Base-by-base conservation (phyloP, 2,797 vertebrate genomes). In the Sebastes aleutianus region DNA sequence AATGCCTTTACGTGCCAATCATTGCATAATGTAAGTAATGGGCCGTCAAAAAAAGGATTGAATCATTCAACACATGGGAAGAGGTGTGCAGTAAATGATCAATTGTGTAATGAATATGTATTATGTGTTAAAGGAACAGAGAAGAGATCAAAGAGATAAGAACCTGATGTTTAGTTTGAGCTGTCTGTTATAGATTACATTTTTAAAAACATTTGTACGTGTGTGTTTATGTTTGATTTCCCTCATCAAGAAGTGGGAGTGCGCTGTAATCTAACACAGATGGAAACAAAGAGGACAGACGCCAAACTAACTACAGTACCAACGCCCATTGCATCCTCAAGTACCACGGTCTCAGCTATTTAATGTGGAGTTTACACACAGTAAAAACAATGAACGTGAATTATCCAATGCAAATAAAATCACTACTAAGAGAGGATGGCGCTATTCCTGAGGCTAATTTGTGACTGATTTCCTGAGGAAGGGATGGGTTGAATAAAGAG, bases 391-490 rank as follows among this genome's bases (percentile, higher is more conserved):
- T 87, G 29, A 85, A 82, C 29, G 36, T 24, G 16, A 79, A 88
- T 85, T 77, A 89, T 71, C 73, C 64, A 58, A 68, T 6, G 18
- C 29, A 53, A 84, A 78, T 78, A 77, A 85, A 84, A 79, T 22
- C 63, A 43, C 16, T 27, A 64, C 62, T 76, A 31, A 77, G 54
- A 77, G 74, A 85, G 85, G 29, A 83, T 78, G 20, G 26, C 24
- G 50, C 69, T 70, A 71, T 79, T 83, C 50, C 88, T 59, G 50
- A 81, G 57, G 32, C 43, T 74, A 70, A 86, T 32, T 64, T 64
- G 24, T 73, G 70, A 39, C 72, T 64, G 59, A 89, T 88, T 93
- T 91, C 79, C 90, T 70, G 77, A 80, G 76, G 77, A 88, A 84
- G 83, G 83, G 85, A 68, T 74, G 78, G 83, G 85, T 82, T 71